These are phyloP conservation scores for Syrrhaptes paradoxus DNA, from an alignment of 2,113 vertebrate species.

Conservation along the genomic window DNA sequence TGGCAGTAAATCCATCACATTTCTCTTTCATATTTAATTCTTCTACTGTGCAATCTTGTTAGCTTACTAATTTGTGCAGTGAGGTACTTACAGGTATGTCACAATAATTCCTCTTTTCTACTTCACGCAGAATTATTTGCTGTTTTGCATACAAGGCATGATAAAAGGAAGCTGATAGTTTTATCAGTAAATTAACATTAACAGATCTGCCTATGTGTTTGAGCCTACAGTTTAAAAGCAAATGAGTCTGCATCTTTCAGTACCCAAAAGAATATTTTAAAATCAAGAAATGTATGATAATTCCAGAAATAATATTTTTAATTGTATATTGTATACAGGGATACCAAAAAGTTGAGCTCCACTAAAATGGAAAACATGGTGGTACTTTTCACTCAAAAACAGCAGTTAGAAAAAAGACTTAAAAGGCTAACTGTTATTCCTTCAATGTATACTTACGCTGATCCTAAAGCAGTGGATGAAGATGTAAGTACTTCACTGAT, in stretches of 20 bases:
- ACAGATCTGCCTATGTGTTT: not conserved
- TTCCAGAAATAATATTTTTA: not conserved
- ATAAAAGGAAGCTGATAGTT: not conserved
- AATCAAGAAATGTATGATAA: not conserved
- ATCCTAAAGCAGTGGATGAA: conserved; percentile 32
- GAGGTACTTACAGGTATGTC: not conserved
- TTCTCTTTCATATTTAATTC: not conserved
- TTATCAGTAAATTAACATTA: not conserved
- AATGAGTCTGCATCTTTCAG: not conserved
- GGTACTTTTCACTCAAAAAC: not conserved
- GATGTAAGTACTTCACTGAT: conserved; percentile 33
- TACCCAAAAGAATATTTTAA: not conserved
- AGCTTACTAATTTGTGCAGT: not conserved
- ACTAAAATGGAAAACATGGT: not conserved
- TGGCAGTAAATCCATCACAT: not conserved
- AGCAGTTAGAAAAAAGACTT: conserved; percentile 4
- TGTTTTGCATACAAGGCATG: not conserved
- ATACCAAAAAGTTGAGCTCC: not conserved
- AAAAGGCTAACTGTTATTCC: not conserved
- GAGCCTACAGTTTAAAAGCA: not conserved
- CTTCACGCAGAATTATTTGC: not conserved
- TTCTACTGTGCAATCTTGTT: not conserved
- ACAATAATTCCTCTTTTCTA: not conserved
- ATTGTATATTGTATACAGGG: not conserved
- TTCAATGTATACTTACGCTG: not conserved